Evolutionary conservation across 2,797 vertebrate genomes (phyloP).

Genomic region (Fringilla coelebs): DNA sequence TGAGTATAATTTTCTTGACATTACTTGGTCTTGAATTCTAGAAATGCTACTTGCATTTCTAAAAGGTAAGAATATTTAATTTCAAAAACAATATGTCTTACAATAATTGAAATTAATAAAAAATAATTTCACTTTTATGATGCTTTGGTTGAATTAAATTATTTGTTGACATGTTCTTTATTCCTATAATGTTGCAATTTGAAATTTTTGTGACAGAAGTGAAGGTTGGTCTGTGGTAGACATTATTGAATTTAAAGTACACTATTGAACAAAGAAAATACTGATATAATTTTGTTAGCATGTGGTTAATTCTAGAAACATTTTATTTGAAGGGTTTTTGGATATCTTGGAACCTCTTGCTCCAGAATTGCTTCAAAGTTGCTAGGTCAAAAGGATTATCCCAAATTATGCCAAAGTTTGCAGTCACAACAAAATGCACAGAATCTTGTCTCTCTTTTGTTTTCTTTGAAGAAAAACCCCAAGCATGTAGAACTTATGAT

Average conservation of each 20-base stretch:
- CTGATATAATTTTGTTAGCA: background rate
- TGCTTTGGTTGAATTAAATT: background rate
- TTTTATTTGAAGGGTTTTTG: background rate
- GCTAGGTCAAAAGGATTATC: background rate
- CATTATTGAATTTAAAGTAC: background rate
- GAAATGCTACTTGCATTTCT: background rate
- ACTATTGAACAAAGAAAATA: background rate
- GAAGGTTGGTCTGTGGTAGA: background rate
- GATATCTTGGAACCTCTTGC: background rate
- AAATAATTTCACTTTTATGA: background rate
- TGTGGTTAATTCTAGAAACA: background rate
- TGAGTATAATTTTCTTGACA: background rate
- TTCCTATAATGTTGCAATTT: background rate
- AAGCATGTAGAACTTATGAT: background rate
- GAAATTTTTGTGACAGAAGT: background rate
- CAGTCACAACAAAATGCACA: background rate
- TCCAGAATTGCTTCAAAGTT: background rate
- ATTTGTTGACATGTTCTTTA: background rate
- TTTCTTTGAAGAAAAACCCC: background rate
- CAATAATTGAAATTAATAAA: background rate
- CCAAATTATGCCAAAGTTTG: background rate
- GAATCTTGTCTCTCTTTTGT: background rate
- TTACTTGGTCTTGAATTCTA: background rate
- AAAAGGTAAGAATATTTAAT: background rate
- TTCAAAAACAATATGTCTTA: background rate